A percentile compares a stretch with the other conserved stretches of the same genome.
phyloP scores from a whole-genome alignment of 2,888 invertebrate genomes.

The Dione vanillae region DNA sequence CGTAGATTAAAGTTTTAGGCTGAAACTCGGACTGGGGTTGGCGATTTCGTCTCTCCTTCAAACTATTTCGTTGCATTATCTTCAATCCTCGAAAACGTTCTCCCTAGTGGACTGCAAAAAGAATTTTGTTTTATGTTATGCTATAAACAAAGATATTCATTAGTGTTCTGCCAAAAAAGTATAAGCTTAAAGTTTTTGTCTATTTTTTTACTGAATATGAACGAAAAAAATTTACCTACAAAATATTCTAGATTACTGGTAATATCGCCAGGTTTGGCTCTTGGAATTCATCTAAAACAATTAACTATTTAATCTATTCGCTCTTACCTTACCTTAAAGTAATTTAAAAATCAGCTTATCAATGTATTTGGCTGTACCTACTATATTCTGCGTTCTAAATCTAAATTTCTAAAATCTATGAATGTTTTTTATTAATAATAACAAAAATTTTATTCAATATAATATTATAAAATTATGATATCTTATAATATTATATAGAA shows the following conservation, averaged over 20 bases:
- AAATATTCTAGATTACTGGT: too few relatives aligned
- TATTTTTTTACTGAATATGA: neutral
- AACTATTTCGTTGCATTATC: slow-evolving; percentile 42
- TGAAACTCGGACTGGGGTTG: slow-evolving; percentile 34
- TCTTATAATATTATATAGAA: too few relatives aligned
- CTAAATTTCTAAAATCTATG: too few relatives aligned
- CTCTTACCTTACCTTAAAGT: neutral
- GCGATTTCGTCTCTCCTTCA: slow-evolving; percentile 41
- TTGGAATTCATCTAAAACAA: neutral
- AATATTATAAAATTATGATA: too few relatives aligned
- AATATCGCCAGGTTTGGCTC: neutral
- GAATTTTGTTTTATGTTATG: slow-evolving; percentile 1
- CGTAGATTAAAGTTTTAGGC: slow-evolving; percentile 40
- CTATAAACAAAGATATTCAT: neutral
- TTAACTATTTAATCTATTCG: neutral
- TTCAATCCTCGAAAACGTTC: slow-evolving; percentile 35
- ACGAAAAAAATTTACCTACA: too few relatives aligned
- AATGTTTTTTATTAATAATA: too few relatives aligned
- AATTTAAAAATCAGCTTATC: neutral
- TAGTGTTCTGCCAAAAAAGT: neutral
- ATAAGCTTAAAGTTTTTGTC: neutral
- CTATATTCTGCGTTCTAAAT: too few relatives aligned
- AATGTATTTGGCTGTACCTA: too few relatives aligned
- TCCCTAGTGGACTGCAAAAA: slow-evolving; percentile 31
- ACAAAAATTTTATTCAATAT: neutral